These are phyloP conservation scores for Parasteatoda lunata DNA, from an alignment of 2,888 invertebrate species.

Conservation along the genomic window DNA sequence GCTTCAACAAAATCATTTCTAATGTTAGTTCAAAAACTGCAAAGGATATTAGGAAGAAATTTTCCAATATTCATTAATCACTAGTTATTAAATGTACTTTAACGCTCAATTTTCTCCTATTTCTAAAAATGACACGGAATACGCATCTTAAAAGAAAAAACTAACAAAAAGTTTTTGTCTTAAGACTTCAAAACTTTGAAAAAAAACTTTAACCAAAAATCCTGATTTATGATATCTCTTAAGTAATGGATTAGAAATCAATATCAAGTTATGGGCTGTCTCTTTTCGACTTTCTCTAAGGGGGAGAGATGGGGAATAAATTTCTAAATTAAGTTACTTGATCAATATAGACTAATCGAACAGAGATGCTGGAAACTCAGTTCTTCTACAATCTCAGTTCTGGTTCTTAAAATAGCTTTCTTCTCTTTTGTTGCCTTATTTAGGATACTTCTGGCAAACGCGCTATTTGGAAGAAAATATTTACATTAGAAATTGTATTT, in stretches of 20 bases:
- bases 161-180: not conserved
- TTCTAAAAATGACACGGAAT: too few relatives aligned
- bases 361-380: not conserved
- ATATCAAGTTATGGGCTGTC: conserved; percentile 29
- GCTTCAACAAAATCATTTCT: too few relatives aligned
- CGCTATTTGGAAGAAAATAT: not conserved
- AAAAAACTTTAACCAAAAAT: conserved; percentile 12
- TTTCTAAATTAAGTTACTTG: conserved; percentile 40
- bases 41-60: too few relatives aligned
- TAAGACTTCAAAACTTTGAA: not conserved
- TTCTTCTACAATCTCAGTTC: not conserved
- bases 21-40: too few relatives aligned
- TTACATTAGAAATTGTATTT: not conserved
- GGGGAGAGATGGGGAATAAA: not conserved
- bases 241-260: conserved; percentile 42
- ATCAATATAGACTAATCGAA: conserved; percentile 33
- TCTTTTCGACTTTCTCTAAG: conserved; percentile 22
- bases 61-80: too few relatives aligned
- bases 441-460: not conserved
- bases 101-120: too few relatives aligned
- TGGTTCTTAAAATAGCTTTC: not conserved
- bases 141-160: too few relatives aligned
- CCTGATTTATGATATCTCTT: conserved; percentile 35
- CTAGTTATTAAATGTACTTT: too few relatives aligned
- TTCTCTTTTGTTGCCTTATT: not conserved